Evolutionary conservation across 2,113 vertebrate species (phyloP).

Genomic region (Damaliscus lunatus): DNA sequence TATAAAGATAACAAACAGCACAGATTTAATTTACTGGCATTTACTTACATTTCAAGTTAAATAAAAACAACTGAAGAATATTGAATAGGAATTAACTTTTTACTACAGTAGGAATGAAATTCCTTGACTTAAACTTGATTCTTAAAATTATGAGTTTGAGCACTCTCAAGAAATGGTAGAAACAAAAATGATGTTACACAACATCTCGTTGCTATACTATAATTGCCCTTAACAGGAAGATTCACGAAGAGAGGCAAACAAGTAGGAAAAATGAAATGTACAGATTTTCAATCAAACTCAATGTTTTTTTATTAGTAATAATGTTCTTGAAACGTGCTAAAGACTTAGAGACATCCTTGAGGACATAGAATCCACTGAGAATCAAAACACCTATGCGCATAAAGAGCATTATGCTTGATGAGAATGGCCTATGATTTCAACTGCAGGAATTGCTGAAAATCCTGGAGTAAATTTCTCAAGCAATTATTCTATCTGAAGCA

Average conservation of each 20-base stretch:
- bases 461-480: not conserved
- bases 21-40: not conserved
- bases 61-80: slow-evolving; percentile 23
- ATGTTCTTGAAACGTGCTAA: not conserved
- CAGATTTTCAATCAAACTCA: not conserved
- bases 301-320: not conserved
- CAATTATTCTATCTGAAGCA: not conserved
- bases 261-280: not conserved
- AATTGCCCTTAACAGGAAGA: not conserved
- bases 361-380: not conserved
- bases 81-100: not conserved
- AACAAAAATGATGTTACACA: not conserved
- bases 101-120: not conserved
- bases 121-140: not conserved
- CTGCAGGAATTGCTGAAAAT: not conserved
- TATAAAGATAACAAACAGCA: not conserved
- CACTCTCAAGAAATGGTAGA: not conserved
- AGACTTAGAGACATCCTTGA: not conserved
- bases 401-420: not conserved
- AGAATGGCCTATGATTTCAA: not conserved
- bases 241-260: not conserved
- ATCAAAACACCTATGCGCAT: not conserved
- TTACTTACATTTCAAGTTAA: not conserved
- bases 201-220: not conserved
- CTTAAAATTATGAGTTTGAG: slow-evolving; percentile 9